A percentile compares a stretch with the other conserved stretches of the same genome.
Evolutionary conservation across 2,888 invertebrate genomes (phyloP).

Genomic region (Drosophila acutilabella): DNA sequence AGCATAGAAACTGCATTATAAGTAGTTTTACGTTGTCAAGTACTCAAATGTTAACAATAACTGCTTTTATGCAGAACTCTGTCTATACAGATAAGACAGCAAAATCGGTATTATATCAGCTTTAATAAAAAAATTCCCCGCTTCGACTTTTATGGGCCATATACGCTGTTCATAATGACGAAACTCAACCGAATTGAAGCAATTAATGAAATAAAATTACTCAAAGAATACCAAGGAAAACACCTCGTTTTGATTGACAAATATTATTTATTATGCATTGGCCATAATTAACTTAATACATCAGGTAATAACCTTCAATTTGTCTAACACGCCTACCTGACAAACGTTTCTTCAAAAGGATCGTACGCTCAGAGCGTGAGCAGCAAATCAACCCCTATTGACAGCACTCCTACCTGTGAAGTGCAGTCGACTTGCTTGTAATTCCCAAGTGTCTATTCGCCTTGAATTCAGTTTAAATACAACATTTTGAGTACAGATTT

Average conservation of each 20-base stretch:
- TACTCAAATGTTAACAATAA: not conserved
- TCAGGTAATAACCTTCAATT: too few relatives aligned
- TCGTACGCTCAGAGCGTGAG: not conserved
- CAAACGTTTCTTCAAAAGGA: too few relatives aligned
- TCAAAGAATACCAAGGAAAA: too few relatives aligned
- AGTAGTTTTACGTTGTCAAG: too few relatives aligned
- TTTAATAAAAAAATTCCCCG: not conserved
- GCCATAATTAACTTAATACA: too few relatives aligned
- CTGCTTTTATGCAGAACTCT: not conserved
- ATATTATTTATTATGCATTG: too few relatives aligned
- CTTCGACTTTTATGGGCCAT: not conserved
- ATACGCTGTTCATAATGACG: not conserved
- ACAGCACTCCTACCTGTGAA: not conserved
- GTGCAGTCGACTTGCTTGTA: not conserved
- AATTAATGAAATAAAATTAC: too few relatives aligned
- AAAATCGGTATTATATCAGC: not conserved
- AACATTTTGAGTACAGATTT: not conserved
- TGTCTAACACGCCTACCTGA: too few relatives aligned
- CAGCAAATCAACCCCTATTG: not conserved
- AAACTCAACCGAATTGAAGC: too few relatives aligned
- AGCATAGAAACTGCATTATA: too few relatives aligned
- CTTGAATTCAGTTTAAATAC: not conserved
- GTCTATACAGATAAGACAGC: not conserved
- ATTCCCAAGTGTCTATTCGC: conserved; percentile 5
- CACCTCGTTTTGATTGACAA: too few relatives aligned